Evolutionary conservation across 2,113 vertebrate species (phyloP).

Genomic region (Blennius ocellaris): DNA sequence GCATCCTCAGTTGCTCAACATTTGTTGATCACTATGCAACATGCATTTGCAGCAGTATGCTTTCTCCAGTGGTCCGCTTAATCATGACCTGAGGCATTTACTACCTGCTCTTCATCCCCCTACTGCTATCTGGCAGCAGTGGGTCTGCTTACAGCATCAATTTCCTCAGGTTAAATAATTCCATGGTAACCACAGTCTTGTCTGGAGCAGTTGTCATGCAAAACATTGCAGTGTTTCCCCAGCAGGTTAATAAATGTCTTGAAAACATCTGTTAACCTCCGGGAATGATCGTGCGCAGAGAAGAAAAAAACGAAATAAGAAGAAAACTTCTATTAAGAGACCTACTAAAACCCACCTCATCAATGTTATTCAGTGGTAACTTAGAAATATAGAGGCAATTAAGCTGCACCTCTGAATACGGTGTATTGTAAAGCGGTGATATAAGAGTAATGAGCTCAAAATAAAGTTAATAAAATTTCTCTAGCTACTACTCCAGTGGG

Average conservation of each 20-base stretch:
- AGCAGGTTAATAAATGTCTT: conserved; percentile 55
- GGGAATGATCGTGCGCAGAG: conserved; percentile 40
- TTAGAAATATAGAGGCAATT: conserved; percentile 67
- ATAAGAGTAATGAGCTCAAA: conserved; percentile 62
- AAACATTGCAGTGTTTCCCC: conserved; percentile 41
- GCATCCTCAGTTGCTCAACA: conserved; percentile 31
- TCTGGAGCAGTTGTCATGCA: conserved; percentile 42
- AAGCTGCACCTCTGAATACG: conserved; percentile 45
- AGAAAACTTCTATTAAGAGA: conserved; percentile 52
- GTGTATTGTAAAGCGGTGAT: conserved; percentile 49
- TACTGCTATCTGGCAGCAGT: conserved; percentile 75
- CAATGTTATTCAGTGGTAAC: conserved; percentile 58
- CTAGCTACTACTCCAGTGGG: conserved; percentile 60
- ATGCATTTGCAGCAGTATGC: conserved; percentile 51
- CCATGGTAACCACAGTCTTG: conserved; percentile 49
- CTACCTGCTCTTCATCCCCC: conserved; percentile 59
- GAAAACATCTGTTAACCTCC: conserved; percentile 63
- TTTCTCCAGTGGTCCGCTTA: conserved; percentile 52
- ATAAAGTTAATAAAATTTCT: conserved; percentile 75
- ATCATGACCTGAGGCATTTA: conserved; percentile 67
- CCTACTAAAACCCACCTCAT: conserved; percentile 53
- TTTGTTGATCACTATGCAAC: conserved; percentile 66
- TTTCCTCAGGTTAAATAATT: conserved; percentile 59
- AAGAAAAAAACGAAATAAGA: no score
- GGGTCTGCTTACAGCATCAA: conserved; percentile 64